phyloP scores from a whole-genome alignment of 2,797 vertebrate species.

The Silurus aristotelis region DNA sequence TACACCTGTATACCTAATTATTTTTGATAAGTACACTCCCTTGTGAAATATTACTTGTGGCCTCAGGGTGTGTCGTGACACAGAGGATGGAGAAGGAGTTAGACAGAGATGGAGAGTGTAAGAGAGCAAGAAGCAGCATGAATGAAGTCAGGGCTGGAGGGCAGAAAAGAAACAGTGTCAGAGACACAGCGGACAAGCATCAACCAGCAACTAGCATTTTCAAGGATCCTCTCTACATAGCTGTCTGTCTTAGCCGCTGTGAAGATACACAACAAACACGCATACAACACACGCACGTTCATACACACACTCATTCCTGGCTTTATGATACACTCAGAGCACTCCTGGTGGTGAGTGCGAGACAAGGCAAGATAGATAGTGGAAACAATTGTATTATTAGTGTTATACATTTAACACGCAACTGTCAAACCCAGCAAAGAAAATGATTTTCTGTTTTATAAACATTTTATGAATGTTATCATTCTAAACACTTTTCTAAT shows the following conservation, averaged over 20 bases:
- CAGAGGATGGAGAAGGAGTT: conserved; percentile 63
- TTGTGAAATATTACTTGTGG: conserved; percentile 60
- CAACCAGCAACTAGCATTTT: conserved; percentile 60
- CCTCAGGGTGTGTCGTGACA: conserved; percentile 77
- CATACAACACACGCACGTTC: not conserved
- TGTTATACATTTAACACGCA: not conserved
- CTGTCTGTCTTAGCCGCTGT: conserved; percentile 62
- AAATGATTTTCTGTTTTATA: not conserved
- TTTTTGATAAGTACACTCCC: conserved; percentile 34
- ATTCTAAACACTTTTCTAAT: not conserved
- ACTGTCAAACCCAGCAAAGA: not conserved
- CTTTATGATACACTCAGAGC: not conserved
- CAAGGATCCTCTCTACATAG: conserved; percentile 33
- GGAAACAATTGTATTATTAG: not conserved
- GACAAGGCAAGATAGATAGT: not conserved
- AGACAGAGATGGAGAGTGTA: conserved; percentile 39
- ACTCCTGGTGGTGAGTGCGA: not conserved
- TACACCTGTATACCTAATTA: conserved; percentile 33
- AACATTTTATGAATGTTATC: not conserved
- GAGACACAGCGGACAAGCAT: conserved; percentile 73
- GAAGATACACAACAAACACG: conserved; percentile 10
- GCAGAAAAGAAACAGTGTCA: conserved; percentile 53
- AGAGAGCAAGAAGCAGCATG: conserved; percentile 79
- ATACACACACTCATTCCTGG: not conserved
- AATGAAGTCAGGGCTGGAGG: conserved; percentile 65